A percentile compares a stretch with the other conserved stretches of the same genome.
These are phyloP conservation scores for Pteruthius melanotis DNA, from an alignment of 2,113 vertebrate genomes.

Conservation along the genomic window DNA sequence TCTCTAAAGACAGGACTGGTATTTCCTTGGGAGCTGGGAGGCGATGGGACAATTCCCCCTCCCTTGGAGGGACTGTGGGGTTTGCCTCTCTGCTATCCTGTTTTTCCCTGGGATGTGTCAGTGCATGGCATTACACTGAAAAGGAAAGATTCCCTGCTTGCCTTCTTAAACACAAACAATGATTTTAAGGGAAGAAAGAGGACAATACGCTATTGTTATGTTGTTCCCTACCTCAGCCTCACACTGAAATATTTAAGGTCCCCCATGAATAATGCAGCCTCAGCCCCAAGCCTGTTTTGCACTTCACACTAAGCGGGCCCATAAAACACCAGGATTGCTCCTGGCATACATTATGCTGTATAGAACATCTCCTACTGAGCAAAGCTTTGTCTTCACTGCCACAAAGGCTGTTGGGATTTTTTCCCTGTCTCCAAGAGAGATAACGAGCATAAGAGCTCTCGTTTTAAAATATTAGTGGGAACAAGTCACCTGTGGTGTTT, in stretches of 20 bases:
- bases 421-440: background rate
- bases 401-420: background rate
- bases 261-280: slow-evolving; percentile 54
- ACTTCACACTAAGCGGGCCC: slow-evolving; percentile 26
- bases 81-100: background rate
- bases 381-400: slow-evolving; percentile 22
- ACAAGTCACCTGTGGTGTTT: background rate
- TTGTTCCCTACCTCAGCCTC: background rate
- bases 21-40: background rate
- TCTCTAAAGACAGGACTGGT: background rate
- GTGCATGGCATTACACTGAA: background rate
- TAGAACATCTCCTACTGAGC: background rate
- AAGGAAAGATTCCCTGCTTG: background rate
- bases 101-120: background rate
- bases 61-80: background rate
- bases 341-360: background rate
- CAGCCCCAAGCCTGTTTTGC: slow-evolving; percentile 26
- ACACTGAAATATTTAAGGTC: slow-evolving; percentile 52
- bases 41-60: rapidly evolving
- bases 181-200: background rate
- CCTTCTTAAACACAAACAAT: background rate
- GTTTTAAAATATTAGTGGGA: background rate
- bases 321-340: slow-evolving; percentile 21
- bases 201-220: rapidly evolving
- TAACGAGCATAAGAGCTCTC: background rate